Base-by-base conservation (phyloP, 2,113 vertebrate species). In the Stigmatopora nigra region DNA sequence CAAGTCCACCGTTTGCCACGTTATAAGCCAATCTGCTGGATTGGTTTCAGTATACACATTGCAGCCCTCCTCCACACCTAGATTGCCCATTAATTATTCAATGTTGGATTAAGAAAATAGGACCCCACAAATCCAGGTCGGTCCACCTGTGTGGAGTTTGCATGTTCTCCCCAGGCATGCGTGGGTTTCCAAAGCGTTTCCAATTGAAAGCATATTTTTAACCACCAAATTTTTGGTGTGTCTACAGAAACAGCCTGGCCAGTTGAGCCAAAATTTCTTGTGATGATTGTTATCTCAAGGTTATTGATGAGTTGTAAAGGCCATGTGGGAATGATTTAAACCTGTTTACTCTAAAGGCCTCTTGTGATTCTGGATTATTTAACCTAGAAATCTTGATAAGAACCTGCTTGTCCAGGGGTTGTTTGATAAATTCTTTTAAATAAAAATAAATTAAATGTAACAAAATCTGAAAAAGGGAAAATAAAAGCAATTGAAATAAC, bases 1-100 rank as follows among this genome's bases (percentile, higher is more conserved):
- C 11, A 45, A 72, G 84, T 87, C 88, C 85, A 86, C 64, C 35
- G 25, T 70, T 56, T 67, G 64, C 65, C 67, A 70, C 70, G 6
- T 3, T 20, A 36, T 44, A 57, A 62, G 51, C 52, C 62, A 52
- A 69, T 52, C 51, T 55, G 35, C 41, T n/a, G 69, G 53, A 71
- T 62, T 58, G 77, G n/a, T 61, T n/a, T 65, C 31, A 73, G 61
- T 44, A 74, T 61, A 69, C 75, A 69, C 67, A 71, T 76, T 67
- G 62, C 48, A 45, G 44, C 70, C 53, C 67, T 72, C 68, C 58
- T 57, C 56, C 15, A 0, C 49, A 19, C 7, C 59, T 52, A 67
- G 14, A 45, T 70, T 76, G 56, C n/a, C 19, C n/a, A 20, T 10
- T 11, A 55, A 13, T 15, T 55, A 55, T 55, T 31, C 53, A 25